A percentile compares a stretch with the other conserved stretches of the same genome.
Evolutionary conservation across 1,140 invertebrate species (phyloP).

Genomic region (Melitaea cinxia): DNA sequence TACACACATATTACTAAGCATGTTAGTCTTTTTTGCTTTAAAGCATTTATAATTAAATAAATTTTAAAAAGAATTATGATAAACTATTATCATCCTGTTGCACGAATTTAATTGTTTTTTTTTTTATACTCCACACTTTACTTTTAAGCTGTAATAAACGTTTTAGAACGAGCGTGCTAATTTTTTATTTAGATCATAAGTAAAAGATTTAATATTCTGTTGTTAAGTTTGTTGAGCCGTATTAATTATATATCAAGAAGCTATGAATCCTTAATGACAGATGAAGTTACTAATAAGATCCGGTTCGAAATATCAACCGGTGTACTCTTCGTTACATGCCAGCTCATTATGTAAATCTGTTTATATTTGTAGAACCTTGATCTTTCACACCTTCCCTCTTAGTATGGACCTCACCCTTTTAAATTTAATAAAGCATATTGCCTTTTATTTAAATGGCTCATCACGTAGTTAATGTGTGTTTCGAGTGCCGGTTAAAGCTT

Average conservation of each 20-base stretch:
- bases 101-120: no score
- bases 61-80: no score
- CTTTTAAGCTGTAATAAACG: neutral
- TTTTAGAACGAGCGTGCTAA: slow-evolving; percentile 15
- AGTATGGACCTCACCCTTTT: slow-evolving; percentile 44
- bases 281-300: slow-evolving; percentile 48
- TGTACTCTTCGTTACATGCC: slow-evolving; percentile 52
- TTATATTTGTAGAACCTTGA: slow-evolving; percentile 54
- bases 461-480: slow-evolving; percentile 48
- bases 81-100: no score
- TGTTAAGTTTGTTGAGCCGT: slow-evolving; percentile 9
- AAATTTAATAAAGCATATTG: slow-evolving; percentile 38
- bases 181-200: slow-evolving; percentile 4
- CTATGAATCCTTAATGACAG: slow-evolving; percentile 42
- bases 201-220: neutral
- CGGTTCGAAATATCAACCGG: slow-evolving; percentile 73
- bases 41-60: no score
- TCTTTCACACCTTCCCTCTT: slow-evolving; percentile 65
- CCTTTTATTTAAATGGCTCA: slow-evolving; percentile 47
- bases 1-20: no score
- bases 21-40: no score
- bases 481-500: slow-evolving; percentile 56
- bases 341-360: slow-evolving; percentile 62
- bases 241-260: slow-evolving; percentile 37
- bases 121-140: no score